A percentile compares a stretch with the other conserved stretches of the same genome.
These are phyloP conservation scores for Dicrostonyx torquatus DNA, from an alignment of 2,797 vertebrate genomes.

Conservation along the genomic window DNA sequence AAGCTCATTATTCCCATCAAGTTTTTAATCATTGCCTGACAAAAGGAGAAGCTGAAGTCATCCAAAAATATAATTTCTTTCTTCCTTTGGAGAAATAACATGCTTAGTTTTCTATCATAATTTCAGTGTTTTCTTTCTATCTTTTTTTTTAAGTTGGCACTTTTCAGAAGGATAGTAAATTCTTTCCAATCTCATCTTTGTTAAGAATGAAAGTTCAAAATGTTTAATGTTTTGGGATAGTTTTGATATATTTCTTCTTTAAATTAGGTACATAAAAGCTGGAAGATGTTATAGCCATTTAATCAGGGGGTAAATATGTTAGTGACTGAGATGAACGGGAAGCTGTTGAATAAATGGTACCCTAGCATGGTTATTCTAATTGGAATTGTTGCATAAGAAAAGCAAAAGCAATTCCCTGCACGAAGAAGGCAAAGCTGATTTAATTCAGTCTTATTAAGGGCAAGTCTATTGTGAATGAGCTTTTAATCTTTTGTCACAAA, in stretches of 20 bases:
- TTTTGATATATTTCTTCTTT: conserved; percentile 67
- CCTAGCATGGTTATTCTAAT: conserved; percentile 33
- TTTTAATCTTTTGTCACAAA: conserved; percentile 62
- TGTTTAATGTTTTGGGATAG: conserved; percentile 59
- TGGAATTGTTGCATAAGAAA: conserved; percentile 61
- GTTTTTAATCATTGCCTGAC: conserved; percentile 76
- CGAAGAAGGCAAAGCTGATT: conserved; percentile 31
- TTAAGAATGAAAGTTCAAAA: conserved; percentile 56
- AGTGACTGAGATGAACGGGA: conserved; percentile 29
- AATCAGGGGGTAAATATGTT: conserved; percentile 69
- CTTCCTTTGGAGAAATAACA: conserved; percentile 60
- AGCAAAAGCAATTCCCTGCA: conserved; percentile 28
- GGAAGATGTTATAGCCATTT: conserved; percentile 49
- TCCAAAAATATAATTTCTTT: conserved; percentile 70
- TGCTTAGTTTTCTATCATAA: conserved; percentile 55
- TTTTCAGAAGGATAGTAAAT: conserved; percentile 52
- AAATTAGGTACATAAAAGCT: conserved; percentile 47
- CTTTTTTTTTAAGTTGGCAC: conserved; percentile 51
- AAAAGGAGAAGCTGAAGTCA: conserved; percentile 71
- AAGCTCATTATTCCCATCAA: conserved; percentile 71
- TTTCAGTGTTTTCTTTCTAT: conserved; percentile 28
- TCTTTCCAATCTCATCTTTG: conserved; percentile 52
- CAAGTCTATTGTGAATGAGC: conserved; percentile 59
- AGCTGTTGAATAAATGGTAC: conserved; percentile 30
- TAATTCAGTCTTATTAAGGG: conserved; percentile 59